These are phyloP conservation scores for Ophioninae sp. DNA, from an alignment of 2,888 invertebrate genomes.

Conservation along the genomic window DNA sequence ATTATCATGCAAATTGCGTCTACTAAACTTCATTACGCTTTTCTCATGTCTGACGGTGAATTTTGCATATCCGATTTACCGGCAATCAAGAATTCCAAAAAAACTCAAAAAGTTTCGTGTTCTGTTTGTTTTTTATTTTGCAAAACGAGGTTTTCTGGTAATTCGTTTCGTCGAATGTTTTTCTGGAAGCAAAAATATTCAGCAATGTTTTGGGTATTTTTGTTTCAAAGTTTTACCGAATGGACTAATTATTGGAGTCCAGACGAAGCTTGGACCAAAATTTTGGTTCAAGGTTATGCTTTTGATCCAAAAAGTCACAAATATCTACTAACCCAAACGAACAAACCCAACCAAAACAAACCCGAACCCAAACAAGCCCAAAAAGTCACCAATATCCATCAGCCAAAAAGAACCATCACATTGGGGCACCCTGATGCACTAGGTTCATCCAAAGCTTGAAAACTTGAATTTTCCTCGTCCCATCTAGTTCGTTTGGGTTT, in stretches of 20 bases:
- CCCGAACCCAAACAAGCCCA: too few species aligned
- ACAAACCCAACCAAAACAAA: too few species aligned
- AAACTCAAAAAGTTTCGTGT: neutral
- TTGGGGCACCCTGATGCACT: too few species aligned
- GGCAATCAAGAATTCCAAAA: neutral
- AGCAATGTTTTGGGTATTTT: neutral
- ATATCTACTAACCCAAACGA: too few species aligned
- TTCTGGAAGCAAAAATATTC: neutral
- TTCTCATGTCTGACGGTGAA: slow-evolving; percentile 33
- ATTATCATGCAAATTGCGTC: slow-evolving; percentile 58
- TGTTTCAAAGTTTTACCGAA: neutral
- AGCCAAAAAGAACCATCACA: too few species aligned
- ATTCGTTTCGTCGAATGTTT: neutral
- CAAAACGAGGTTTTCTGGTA: neutral
- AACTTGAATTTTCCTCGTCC: too few species aligned
- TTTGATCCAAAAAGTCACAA: neutral
- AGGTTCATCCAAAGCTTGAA: too few species aligned
- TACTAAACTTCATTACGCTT: slow-evolving; percentile 25
- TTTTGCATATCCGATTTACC: slow-evolving; percentile 19
- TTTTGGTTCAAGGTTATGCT: neutral
- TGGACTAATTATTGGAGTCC: too few species aligned
- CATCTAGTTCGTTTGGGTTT: too few species aligned
- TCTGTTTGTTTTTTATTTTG: neutral
- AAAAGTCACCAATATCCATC: too few species aligned
- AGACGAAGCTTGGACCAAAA: too few species aligned